A percentile compares a stretch with the other conserved stretches of the same genome.
Conservation (phyloP, 2,797 vertebrate genomes). For the Acrocephalus scirpaceus region DNA sequence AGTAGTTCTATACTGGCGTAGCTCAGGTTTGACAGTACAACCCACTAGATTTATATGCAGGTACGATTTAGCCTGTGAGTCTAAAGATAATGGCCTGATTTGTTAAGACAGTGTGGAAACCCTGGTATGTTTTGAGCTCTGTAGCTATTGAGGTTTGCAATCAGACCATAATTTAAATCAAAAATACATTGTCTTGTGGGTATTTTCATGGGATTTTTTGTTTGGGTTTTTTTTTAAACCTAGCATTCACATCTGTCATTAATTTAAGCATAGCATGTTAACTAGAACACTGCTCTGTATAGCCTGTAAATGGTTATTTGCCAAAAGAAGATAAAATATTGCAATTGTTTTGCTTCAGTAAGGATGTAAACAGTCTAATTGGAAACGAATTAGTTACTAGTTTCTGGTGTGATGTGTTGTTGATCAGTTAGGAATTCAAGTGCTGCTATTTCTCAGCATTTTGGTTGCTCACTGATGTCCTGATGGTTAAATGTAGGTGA, state of each 20-base stretch:
- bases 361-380: neutral
- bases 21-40: neutral
- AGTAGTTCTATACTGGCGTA: neutral
- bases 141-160: neutral
- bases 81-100: neutral
- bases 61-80: neutral
- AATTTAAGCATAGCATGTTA: neutral
- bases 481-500: neutral
- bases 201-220: neutral
- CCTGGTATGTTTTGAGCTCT: neutral
- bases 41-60: neutral
- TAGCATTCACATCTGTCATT: neutral
- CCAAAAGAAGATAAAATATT: neutral
- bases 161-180: neutral
- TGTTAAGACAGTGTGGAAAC: neutral
- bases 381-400: neutral
- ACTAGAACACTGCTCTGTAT: neutral
- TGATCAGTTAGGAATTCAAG: neutral
- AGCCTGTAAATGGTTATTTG: neutral
- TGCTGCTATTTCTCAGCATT: neutral
- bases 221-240: neutral
- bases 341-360: neutral
- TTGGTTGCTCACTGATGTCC: neutral
- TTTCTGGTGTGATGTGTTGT: neutral
- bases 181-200: neutral